Evolutionary conservation across 2,888 invertebrate genomes (phyloP), one percentile per base, ranked within the genome.

Genomic region (Cyclophora punctaria): DNA sequence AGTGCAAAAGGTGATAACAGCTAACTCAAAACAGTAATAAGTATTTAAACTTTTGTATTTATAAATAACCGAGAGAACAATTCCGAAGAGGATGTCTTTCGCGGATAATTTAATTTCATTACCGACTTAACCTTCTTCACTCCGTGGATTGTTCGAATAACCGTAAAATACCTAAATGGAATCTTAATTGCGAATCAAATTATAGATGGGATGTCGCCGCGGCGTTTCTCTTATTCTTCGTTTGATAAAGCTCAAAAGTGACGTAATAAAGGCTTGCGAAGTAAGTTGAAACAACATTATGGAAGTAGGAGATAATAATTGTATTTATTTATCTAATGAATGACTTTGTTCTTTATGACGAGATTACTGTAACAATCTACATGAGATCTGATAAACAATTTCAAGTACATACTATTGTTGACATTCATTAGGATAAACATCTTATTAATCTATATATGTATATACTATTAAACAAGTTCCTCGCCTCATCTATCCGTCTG

Each of bases 131-230:
- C 71, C 69, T 71, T 67, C 66, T 70, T 70, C 67, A 71, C 64
- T 71, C 69, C 57, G 61, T 57, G 66, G 68, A 75, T 72, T 74
- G 67, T 70, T 71, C 63, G 63, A 71, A 76, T 73, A 71, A 68
- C 69, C 72, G 69, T 71, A 63, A 75, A 78, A 77, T 75, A 69
- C 65, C 64, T 68, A 69, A 75, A 77, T 75, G 69, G 67, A 56
- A 66, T 75, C 71, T 74, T 78, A 76, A 79, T 77, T 74, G 61
- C 60, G 58, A 68, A 73, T 73, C 66, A 69, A 74, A 70, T 73
- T 72, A 69, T 66, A 60, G 62, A 63, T 53, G 52, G 48, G 55
- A 63, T 60, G 51, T 60, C 59, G 54, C 49, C 44, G 46, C 51
- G 49, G 56, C 56, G 52, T 58, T 60, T 55, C 56, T 56, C 55